Evolutionary conservation across 2,797 vertebrate genomes (phyloP).

Genomic region (Calcarius lapponicus): DNA sequence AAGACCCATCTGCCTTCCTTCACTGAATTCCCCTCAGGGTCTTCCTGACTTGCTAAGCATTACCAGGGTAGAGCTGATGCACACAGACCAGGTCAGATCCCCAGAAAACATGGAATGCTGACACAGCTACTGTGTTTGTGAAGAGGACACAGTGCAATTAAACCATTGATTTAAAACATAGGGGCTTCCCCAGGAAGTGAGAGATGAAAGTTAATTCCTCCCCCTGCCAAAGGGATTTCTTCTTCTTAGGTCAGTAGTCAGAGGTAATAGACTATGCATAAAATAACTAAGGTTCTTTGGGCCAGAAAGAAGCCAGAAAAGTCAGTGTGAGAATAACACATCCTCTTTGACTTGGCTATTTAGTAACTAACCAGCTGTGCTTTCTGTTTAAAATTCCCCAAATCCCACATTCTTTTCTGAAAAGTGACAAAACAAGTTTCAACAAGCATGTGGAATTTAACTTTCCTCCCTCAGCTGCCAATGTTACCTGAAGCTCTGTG

Average conservation of each 20-base stretch:
- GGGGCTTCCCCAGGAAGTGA: background rate
- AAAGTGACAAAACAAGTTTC: slow-evolving; percentile 4
- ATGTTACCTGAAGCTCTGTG: background rate
- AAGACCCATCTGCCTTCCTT: background rate
- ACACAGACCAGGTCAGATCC: background rate
- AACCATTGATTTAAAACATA: background rate
- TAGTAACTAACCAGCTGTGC: background rate
- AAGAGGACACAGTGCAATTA: background rate
- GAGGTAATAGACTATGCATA: background rate
- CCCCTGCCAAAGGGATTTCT: background rate
- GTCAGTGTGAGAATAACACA: background rate
- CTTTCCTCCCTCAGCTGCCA: background rate
- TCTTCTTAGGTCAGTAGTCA: background rate
- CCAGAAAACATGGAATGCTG: background rate
- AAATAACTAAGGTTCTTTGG: background rate
- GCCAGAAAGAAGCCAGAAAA: background rate
- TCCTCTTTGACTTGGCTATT: background rate
- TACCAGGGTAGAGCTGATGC: background rate
- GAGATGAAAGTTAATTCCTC: background rate
- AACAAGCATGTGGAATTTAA: background rate
- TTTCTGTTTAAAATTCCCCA: background rate
- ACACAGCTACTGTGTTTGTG: background rate
- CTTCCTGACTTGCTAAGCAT: background rate
- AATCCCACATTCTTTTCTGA: background rate
- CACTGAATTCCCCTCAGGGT: background rate